These are phyloP conservation scores for Brenthis hecate DNA, from an alignment of 2,888 invertebrate genomes.

Conservation along the genomic window DNA sequence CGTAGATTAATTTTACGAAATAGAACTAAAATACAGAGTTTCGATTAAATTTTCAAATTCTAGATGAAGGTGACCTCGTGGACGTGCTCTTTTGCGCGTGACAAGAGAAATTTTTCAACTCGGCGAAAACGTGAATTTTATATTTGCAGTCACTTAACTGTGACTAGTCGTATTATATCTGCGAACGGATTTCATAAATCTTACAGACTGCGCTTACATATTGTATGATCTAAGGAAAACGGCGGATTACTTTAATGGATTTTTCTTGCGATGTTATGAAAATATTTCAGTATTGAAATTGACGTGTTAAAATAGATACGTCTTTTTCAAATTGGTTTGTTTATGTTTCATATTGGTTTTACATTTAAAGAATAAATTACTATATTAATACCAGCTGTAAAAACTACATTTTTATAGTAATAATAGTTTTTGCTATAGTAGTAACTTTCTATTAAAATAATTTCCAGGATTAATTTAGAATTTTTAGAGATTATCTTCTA, in stretches of 20 bases:
- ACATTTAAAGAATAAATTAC: too few relatives aligned
- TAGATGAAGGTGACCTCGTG: neutral
- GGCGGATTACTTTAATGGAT: conserved; percentile 27
- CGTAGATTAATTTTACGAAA: too few relatives aligned
- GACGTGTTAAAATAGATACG: neutral
- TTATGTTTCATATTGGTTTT: neutral
- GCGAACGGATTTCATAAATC: conserved; percentile 26
- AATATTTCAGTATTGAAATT: neutral
- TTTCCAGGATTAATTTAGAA: too few relatives aligned
- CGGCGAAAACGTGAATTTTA: conserved; percentile 25
- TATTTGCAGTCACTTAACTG: conserved; percentile 27
- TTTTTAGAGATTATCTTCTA: too few relatives aligned
- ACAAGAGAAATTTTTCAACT: conserved; percentile 15
- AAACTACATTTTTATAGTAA: too few relatives aligned
- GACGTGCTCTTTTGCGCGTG: neutral
- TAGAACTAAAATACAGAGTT: too few relatives aligned
- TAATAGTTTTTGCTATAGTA: too few relatives aligned
- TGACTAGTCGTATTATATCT: conserved; percentile 25
- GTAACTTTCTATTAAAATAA: too few relatives aligned
- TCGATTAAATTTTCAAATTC: too few relatives aligned
- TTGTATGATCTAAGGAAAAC: conserved; percentile 25
- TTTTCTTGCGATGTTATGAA: conserved; percentile 2
- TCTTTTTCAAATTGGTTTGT: neutral
- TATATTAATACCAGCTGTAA: too few relatives aligned
- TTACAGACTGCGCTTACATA: conserved; percentile 19